Evolutionary conservation across 30 jellyfish, hydroid and myxozoan genomes (phyloP).

Genomic region (Pseudorhiza aurosa): DNA sequence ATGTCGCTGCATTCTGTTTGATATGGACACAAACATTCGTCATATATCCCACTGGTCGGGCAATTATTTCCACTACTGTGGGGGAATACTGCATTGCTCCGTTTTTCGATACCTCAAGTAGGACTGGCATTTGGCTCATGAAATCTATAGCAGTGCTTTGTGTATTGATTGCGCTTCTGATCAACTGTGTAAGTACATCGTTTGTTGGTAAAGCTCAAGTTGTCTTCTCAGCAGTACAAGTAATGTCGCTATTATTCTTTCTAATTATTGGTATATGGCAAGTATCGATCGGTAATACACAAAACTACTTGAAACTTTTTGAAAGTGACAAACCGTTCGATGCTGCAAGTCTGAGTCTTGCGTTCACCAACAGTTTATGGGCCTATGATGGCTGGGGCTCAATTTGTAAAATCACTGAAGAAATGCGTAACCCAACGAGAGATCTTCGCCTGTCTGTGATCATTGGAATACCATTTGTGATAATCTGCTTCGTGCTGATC

Average conservation of each 20-base stretch:
- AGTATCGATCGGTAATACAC: slow-evolving; percentile 9
- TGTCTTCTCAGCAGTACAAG: slow-evolving; percentile 16
- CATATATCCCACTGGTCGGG: slow-evolving; percentile 19
- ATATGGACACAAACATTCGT: slow-evolving; percentile 34
- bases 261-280: slow-evolving; percentile 31
- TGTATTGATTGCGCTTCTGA: background rate
- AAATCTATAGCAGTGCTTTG: slow-evolving; percentile 2
- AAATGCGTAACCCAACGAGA: slow-evolving; percentile 28
- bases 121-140: slow-evolving; percentile 20
- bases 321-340: background rate
- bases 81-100: slow-evolving; percentile 36
- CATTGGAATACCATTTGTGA: slow-evolving; percentile 38
- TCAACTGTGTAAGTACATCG: slow-evolving; percentile 5
- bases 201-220: slow-evolving; percentile 21
- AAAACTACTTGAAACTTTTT: slow-evolving; percentile 4
- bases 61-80: slow-evolving; percentile 7
- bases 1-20: slow-evolving; percentile 23
- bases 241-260: slow-evolving; percentile 4
- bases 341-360: slow-evolving; percentile 23
- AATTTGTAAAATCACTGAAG: slow-evolving; percentile 32
- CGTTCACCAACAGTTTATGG: slow-evolving; percentile 26
- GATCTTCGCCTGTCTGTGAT: slow-evolving; percentile 28
- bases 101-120: slow-evolving; percentile 8
- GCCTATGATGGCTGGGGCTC: slow-evolving; percentile 64
- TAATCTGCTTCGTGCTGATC: background rate